These are phyloP conservation scores for Aphelenchoides bicaudatus DNA, from an alignment of 2,888 invertebrate species.

Conservation along the genomic window DNA sequence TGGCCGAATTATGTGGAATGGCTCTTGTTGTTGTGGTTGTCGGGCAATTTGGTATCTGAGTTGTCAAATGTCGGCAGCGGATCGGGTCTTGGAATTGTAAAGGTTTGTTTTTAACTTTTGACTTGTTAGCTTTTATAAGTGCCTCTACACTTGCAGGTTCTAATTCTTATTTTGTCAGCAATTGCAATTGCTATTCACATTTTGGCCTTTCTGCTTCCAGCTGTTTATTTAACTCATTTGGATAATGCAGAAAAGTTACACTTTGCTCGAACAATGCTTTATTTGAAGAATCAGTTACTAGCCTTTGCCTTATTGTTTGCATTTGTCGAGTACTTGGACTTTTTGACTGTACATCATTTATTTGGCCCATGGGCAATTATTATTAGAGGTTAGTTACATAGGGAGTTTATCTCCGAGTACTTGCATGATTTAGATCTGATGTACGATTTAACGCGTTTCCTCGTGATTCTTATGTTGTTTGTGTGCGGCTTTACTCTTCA, in stretches of 20 bases:
- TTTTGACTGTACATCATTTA: constrained; percentile 94
- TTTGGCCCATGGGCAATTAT: constrained; percentile 99
- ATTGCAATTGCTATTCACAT: constrained; percentile 57
- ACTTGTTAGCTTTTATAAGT: background rate
- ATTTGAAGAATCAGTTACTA: constrained; percentile 88
- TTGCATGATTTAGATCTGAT: constrained; percentile 61
- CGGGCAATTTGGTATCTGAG: constrained; percentile 75
- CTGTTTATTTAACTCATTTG: constrained; percentile 48
- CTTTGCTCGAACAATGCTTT: constrained; percentile 67
- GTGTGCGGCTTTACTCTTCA: constrained; percentile 94
- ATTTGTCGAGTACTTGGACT: constrained; percentile 85
- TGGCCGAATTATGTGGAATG: constrained; percentile 57
- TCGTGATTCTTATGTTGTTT: constrained; percentile 94
- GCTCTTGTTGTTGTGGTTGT: constrained; percentile 57
- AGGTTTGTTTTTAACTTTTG: constrained; percentile 25
- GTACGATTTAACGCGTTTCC: constrained; percentile 69
- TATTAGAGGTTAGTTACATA: constrained; percentile 79
- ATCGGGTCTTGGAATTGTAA: constrained; percentile 65
- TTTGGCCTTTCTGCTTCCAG: constrained; percentile 56
- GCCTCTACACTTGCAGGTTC: constrained; percentile 46
- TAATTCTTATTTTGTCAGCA: constrained; percentile 55
- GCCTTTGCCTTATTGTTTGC: constrained; percentile 89
- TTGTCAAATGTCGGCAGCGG: constrained; percentile 95
- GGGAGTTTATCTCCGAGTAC: background rate
- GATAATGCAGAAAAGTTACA: constrained; percentile 59